Evolutionary conservation across 2,888 invertebrate species (phyloP), one percentile per base, ranked within the genome.

Genomic region (Phania funesta): DNA sequence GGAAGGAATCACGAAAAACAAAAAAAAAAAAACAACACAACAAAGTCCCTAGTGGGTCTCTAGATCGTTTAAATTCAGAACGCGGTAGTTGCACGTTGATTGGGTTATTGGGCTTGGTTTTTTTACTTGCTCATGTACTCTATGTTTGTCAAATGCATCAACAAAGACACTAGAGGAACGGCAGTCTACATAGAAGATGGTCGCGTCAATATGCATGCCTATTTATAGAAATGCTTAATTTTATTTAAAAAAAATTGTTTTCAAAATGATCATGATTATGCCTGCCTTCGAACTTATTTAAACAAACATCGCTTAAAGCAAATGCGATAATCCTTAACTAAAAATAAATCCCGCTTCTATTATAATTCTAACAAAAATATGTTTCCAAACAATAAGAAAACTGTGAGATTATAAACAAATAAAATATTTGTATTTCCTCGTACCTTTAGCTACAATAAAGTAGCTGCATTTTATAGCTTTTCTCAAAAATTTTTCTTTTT

Each of bases 391-490:
- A 67, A 41, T 7, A 52, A 0, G 3, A 44, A 35, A 22, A 41
- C 38, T 50, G 20, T 6, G 18, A 38, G 60, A 60, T 50, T 60
- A 60, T 6, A 60, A 71, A 71, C 7, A 38, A 26, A 60, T 71
- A 50, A 71, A 60, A 52, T 52, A 4, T 9, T 52, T 35, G 24
- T 71, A 18, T 24, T 46, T 26, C n/a, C n/a, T n/a, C n/a, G n/a
- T n/a, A 46, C 24, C 29, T 71, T 13, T 18, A 0, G 38, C 24
- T 50, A 24, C 13, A 26, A 32, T 46, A 58, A 60, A 71, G 48
- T 48, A 71, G 48, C 71, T 60, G 48, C 7, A 24, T 73, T 73
- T 73, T 73, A 62, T 73, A 11, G 50, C 18, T 20, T 50, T 60
- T 44, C 41, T 18, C 54, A 68, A 54, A 44, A 6, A 46, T 71